Percentiles rank a stretch among this genome's conserved stretches.
These are phyloP conservation scores for Jaculus jaculus DNA, from an alignment of 2,113 vertebrate genomes.

Conservation along the genomic window DNA sequence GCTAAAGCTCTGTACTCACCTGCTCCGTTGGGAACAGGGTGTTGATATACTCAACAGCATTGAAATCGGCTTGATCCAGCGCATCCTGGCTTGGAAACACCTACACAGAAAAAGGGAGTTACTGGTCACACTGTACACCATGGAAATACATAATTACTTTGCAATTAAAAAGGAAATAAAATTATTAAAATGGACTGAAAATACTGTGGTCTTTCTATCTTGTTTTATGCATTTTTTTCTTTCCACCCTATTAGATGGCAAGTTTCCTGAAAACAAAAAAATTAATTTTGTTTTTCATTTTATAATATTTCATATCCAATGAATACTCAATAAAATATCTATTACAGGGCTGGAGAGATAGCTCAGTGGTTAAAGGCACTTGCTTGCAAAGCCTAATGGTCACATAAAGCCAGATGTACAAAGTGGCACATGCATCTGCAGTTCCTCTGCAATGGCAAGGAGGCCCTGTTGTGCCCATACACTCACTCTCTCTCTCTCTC, in stretches of 20 bases:
- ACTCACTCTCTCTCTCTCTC: too few species aligned
- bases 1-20: conserved; percentile 81
- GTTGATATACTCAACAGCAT: conserved; percentile 99
- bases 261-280: conserved; percentile 18
- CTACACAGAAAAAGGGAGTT: conserved; percentile 78
- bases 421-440: too few species aligned
- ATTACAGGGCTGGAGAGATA: too few species aligned
- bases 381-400: too few species aligned
- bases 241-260: not conserved
- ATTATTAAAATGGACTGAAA: not conserved
- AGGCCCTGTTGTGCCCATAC: too few species aligned
- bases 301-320: conserved; percentile 9
- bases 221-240: conserved; percentile 8
- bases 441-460: too few species aligned
- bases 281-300: not conserved
- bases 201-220: conserved; percentile 8
- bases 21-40: conserved; percentile 98
- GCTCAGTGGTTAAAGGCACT: too few species aligned
- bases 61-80: conserved; percentile 96
- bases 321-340: conserved; percentile 4
- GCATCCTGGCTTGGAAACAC: conserved; percentile 99
- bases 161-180: not conserved
- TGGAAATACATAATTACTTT: not conserved
- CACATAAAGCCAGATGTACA: too few species aligned
- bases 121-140: not conserved